These are phyloP conservation scores for Dryobates pubescens DNA, from an alignment of 2,797 vertebrate species.

Conservation along the genomic window DNA sequence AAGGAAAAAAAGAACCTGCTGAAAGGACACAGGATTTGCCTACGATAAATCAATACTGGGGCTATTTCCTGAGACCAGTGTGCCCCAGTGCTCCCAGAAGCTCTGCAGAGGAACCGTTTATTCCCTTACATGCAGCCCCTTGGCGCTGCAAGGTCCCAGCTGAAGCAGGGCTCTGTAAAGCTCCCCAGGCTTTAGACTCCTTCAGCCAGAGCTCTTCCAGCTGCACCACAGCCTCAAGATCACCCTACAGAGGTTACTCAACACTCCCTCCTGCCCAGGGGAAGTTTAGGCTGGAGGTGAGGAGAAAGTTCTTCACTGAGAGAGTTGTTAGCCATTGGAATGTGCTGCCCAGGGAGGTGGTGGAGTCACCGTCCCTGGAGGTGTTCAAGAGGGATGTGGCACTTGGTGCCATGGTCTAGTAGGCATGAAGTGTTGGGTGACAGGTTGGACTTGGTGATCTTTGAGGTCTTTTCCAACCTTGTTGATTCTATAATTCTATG, in stretches of 20 bases:
- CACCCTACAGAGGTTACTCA: accelerated
- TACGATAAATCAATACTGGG: neutral
- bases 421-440: too few species aligned
- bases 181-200: neutral
- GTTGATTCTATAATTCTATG: too few species aligned
- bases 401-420: too few species aligned
- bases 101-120: neutral
- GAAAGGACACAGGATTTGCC: neutral
- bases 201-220: neutral
- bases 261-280: neutral
- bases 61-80: neutral
- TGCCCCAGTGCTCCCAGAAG: neutral
- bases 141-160: neutral
- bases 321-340: too few species aligned
- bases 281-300: too few species aligned
- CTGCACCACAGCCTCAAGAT: accelerated
- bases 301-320: too few species aligned
- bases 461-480: too few species aligned
- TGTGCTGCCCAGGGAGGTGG: too few species aligned
- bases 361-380: too few species aligned
- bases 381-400: too few species aligned
- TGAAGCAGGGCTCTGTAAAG: neutral
- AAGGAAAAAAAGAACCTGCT: neutral
- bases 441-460: too few species aligned
- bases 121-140: accelerated